Conservation (phyloP, 2,888 invertebrate genomes). For the Ypsolopha sequella region DNA sequence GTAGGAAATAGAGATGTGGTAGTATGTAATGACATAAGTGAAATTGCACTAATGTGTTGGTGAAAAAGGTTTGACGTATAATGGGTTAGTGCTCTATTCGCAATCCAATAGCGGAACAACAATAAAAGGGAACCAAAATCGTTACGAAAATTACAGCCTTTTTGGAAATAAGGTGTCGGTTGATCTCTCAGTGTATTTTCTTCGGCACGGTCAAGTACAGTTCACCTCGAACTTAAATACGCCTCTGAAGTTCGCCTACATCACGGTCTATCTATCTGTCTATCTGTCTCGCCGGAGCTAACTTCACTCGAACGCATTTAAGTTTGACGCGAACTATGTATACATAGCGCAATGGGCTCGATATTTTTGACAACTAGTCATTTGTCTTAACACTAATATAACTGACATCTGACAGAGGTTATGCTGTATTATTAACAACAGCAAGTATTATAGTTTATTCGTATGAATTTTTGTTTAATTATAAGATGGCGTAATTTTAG, state of each 20-base stretch:
- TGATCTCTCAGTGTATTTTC: not conserved
- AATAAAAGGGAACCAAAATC: too few species aligned
- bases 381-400: conserved; percentile 32
- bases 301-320: not conserved
- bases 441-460: conserved; percentile 35
- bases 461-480: conserved; percentile 31
- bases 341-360: not conserved
- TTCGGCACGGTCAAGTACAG: not conserved
- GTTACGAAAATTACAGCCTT: not conserved
- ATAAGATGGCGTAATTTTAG: conserved; percentile 67
- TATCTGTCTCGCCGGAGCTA: not conserved
- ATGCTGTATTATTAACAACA: conserved; percentile 24
- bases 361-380: conserved; percentile 57
- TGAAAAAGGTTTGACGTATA: too few species aligned
- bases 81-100: too few species aligned
- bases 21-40: too few species aligned
- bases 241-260: too few species aligned
- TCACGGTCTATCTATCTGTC: not conserved
- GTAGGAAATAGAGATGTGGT: too few species aligned
- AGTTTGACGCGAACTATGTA: not conserved
- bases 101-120: too few species aligned
- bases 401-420: conserved; percentile 37
- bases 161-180: too few species aligned
- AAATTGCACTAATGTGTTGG: too few species aligned
- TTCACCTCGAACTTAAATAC: not conserved